phyloP scores from a whole-genome alignment of 2,888 invertebrate genomes.

The Caenorhabditis angaria region DNA sequence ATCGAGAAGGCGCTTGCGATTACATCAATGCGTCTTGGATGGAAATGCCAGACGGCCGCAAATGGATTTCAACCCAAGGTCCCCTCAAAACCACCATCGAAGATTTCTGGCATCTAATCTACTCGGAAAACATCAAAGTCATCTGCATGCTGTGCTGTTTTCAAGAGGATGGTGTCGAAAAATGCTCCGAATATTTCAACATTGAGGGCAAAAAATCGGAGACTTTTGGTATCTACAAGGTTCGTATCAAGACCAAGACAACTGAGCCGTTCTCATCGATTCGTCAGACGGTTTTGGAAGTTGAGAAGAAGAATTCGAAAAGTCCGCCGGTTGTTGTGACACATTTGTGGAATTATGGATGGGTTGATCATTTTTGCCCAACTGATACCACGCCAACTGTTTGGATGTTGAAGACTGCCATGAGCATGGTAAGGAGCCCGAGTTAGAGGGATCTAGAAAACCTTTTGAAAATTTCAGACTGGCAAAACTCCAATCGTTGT shows the following conservation, averaged over 20 bases:
- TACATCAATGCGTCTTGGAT: conserved; percentile 11
- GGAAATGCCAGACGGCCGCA: conserved; percentile 6
- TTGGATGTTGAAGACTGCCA: conserved; percentile 1
- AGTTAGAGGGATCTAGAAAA: neutral
- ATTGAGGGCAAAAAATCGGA: conserved; percentile 7
- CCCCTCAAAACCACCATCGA: conserved; percentile 4
- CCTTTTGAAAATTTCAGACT: neutral
- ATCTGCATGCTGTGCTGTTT: conserved; percentile 4
- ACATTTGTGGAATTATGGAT: conserved; percentile 6
- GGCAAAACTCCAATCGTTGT: conserved; percentile 51
- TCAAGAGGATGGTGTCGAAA: conserved; percentile 8
- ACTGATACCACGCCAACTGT: neutral
- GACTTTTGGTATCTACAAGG: neutral
- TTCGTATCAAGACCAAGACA: neutral
- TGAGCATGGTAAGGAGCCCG: neutral
- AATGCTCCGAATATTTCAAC: conserved; percentile 5
- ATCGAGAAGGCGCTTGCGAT: neutral
- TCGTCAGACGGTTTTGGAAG: neutral
- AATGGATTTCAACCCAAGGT: conserved; percentile 9
- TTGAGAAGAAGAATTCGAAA: conserved; percentile 1
- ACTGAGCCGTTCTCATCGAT: neutral
- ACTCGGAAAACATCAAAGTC: conserved; percentile 1
- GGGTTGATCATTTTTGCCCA: conserved; percentile 14
- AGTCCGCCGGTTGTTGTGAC: neutral
- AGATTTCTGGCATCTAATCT: conserved; percentile 10